These are phyloP conservation scores for Prunella strophiata DNA, from an alignment of 2,797 vertebrate species.

Conservation along the genomic window DNA sequence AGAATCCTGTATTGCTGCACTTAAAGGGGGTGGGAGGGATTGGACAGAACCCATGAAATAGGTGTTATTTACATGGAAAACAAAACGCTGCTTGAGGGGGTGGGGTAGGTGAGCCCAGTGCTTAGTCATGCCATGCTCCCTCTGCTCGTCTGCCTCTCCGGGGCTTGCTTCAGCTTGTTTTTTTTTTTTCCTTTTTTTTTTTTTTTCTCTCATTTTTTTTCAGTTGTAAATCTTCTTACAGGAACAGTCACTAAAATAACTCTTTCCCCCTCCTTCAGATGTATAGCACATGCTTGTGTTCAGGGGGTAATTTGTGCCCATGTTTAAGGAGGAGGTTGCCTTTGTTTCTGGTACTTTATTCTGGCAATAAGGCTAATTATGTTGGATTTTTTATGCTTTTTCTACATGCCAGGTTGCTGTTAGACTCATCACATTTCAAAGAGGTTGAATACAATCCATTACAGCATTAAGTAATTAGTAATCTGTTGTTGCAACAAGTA, in stretches of 20 bases:
- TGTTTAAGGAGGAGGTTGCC: background rate
- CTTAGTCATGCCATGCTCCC: conserved; percentile 31
- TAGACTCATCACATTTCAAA: conserved; percentile 14
- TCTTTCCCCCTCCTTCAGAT: background rate
- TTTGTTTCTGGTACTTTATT: background rate
- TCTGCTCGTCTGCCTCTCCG: background rate
- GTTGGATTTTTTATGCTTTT: background rate
- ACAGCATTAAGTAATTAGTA: conserved; percentile 36
- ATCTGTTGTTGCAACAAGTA: conserved; percentile 10
- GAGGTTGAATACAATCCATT: conserved; percentile 1
- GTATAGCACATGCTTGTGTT: background rate
- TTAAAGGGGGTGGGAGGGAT: background rate
- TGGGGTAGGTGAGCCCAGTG: background rate
- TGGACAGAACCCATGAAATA: background rate
- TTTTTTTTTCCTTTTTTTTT: background rate
- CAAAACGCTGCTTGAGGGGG: background rate
- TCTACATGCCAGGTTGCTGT: background rate
- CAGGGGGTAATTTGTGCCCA: background rate
- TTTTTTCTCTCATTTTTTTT: background rate
- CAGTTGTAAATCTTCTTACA: background rate
- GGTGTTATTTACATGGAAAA: background rate
- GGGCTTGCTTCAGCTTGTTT: background rate
- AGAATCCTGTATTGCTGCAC: background rate
- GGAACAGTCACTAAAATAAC: background rate
- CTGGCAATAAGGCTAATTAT: background rate